Evolutionary conservation across 1,140 invertebrate genomes (phyloP).

Genomic region (Drosophila lowei): DNA sequence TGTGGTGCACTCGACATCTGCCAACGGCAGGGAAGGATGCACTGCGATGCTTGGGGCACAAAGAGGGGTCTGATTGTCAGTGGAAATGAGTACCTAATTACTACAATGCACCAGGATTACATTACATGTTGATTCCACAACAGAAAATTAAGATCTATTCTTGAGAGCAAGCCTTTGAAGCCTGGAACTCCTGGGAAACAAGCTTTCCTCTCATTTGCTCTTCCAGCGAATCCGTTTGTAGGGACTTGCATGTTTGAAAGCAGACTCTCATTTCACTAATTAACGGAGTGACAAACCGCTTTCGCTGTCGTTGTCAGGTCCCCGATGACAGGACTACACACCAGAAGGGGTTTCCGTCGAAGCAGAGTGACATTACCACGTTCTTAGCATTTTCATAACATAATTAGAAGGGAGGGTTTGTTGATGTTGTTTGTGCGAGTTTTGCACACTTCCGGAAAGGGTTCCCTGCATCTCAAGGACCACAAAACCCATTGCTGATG

Average conservation of each 20-base stretch:
- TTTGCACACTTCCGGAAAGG: background rate
- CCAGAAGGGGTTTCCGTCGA: conserved; percentile 16
- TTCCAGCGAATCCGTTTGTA: background rate
- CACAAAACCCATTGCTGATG: conserved; percentile 21
- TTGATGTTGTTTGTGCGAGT: background rate
- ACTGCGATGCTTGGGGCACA: too few species aligned
- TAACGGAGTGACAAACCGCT: conserved; percentile 46
- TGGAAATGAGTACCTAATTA: too few species aligned
- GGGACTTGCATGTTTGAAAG: conserved; percentile 22
- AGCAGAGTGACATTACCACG: conserved; percentile 6
- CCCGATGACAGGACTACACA: background rate
- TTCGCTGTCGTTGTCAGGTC: conserved; percentile 23
- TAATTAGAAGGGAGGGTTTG: conserved; percentile 11
- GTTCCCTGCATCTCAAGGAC: conserved; percentile 6
- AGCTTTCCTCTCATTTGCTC: background rate
- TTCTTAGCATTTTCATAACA: conserved; percentile 34
- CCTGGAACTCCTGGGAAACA: too few species aligned
- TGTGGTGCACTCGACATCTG: background rate
- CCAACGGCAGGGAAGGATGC: too few species aligned
- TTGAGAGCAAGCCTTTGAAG: background rate
- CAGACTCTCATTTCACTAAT: conserved; percentile 31
- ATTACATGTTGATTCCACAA: too few species aligned
- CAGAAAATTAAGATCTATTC: too few species aligned
- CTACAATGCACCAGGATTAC: too few species aligned
- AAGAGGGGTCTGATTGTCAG: too few species aligned